phyloP scores from a whole-genome alignment of 2,113 vertebrate species.

The Coreoperca whiteheadi region DNA sequence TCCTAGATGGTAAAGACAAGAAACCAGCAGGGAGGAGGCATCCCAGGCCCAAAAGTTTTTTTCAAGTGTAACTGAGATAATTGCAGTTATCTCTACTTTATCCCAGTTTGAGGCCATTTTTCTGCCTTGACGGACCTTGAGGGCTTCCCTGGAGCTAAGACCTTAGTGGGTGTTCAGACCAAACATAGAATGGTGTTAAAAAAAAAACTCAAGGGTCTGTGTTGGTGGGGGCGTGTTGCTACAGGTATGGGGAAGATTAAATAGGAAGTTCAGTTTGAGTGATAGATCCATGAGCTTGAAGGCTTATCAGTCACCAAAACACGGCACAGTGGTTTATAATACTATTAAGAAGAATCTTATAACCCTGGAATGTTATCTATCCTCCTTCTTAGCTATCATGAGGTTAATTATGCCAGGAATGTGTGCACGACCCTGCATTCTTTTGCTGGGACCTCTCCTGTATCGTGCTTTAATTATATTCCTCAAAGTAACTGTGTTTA shows the following conservation, averaged over 20 bases:
- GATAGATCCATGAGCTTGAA: not conserved
- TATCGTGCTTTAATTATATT: not conserved
- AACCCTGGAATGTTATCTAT: not conserved
- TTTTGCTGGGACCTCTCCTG: not conserved
- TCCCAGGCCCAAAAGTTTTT: not conserved
- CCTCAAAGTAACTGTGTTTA: not conserved
- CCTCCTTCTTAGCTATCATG: not conserved
- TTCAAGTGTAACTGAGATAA: conserved; percentile 41
- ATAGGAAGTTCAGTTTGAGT: not conserved
- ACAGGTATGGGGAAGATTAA: conserved; percentile 18
- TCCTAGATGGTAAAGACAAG: conserved; percentile 58
- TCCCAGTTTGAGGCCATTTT: conserved; percentile 30
- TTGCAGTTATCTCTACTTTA: conserved; percentile 35
- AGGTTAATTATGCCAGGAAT: conserved; percentile 1
- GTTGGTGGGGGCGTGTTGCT: not conserved
- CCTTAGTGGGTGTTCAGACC: conserved; percentile 20
- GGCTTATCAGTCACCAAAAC: not conserved
- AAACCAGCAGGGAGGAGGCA: conserved; percentile 17
- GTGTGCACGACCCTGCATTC: not conserved
- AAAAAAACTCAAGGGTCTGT: not conserved
- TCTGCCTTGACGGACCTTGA: conserved; percentile 41
- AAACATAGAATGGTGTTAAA: conserved; percentile 8
- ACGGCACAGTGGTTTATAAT: not conserved
- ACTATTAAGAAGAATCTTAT: not conserved
- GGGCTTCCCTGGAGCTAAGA: conserved; percentile 30